Conservation (phyloP, 2,888 invertebrate genomes). For the Augochlorella aurata region DNA sequence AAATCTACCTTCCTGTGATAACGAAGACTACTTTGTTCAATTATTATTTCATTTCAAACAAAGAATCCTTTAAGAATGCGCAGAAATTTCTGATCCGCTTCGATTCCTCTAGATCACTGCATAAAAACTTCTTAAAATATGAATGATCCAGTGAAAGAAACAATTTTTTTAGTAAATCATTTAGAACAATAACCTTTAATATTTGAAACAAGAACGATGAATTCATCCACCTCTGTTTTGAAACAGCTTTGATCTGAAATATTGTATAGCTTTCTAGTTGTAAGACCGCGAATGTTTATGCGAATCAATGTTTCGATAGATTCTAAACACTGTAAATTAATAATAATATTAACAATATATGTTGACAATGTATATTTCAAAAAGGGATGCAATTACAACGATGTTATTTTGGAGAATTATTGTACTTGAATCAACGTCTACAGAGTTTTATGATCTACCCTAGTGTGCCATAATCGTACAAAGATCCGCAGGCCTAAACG, state of each 20-base stretch:
- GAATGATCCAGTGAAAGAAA: not conserved
- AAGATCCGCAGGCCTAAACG: not conserved
- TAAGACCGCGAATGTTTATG: not conserved
- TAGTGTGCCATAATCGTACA: not conserved
- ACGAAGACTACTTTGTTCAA: not conserved
- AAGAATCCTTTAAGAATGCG: too few species aligned
- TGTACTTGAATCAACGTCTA: not conserved
- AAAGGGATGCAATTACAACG: not conserved
- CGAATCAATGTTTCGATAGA: not conserved
- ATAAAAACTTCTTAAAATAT: not conserved
- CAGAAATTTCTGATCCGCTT: not conserved
- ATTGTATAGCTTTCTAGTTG: not conserved
- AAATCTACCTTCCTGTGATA: not conserved
- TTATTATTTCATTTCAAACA: not conserved
- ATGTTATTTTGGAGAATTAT: not conserved
- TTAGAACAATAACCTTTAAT: not conserved
- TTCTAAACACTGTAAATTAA: not conserved
- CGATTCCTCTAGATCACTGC: too few species aligned
- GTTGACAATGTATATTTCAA: not conserved
- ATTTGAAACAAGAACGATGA: too few species aligned
- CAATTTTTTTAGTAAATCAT: not conserved
- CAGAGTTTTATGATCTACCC: not conserved
- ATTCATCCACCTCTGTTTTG: not conserved
- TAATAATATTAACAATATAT: too few species aligned
- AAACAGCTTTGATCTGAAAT: not conserved